Conservation (phyloP, 2,888 invertebrate species). For the Monopis laevigella region DNA sequence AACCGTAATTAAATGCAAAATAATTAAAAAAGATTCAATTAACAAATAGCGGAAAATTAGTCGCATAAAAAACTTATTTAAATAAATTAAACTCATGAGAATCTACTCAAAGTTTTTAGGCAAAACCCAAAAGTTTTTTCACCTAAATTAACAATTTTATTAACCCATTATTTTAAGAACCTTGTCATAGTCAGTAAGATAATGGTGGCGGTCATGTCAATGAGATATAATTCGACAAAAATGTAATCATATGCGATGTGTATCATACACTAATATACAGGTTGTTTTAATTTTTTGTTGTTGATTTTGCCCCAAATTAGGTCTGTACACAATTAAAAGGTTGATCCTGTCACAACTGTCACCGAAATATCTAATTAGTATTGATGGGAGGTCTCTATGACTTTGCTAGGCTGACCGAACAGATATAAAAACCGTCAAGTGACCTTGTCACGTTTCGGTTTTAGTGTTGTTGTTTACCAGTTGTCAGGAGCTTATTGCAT, state of each 20-base stretch:
- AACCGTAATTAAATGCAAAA: background rate
- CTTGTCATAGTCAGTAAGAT: conserved; percentile 1
- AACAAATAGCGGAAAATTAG: conserved; percentile 9
- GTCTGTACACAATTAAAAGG: no score
- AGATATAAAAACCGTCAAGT: no score
- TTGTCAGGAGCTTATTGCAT: no score
- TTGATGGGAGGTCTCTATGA: no score
- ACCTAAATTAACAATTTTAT: background rate
- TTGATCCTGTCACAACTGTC: no score
- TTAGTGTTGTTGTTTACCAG: no score
- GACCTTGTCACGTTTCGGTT: no score
- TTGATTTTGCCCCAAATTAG: no score
- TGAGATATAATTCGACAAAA: conserved; percentile 5
- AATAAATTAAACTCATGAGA: background rate
- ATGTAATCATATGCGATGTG: background rate
- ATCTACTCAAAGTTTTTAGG: background rate
- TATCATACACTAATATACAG: background rate
- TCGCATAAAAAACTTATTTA: background rate
- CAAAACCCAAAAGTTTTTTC: conserved; percentile 1
- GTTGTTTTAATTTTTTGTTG: background rate
- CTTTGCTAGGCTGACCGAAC: no score
- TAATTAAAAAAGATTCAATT: conserved; percentile 8
- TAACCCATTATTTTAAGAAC: conserved; percentile 1
- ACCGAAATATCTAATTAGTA: no score
- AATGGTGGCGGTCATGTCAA: conserved; percentile 1